phyloP scores from a whole-genome alignment of 2,113 vertebrate species.

The Drymodes brunneopygia region DNA sequence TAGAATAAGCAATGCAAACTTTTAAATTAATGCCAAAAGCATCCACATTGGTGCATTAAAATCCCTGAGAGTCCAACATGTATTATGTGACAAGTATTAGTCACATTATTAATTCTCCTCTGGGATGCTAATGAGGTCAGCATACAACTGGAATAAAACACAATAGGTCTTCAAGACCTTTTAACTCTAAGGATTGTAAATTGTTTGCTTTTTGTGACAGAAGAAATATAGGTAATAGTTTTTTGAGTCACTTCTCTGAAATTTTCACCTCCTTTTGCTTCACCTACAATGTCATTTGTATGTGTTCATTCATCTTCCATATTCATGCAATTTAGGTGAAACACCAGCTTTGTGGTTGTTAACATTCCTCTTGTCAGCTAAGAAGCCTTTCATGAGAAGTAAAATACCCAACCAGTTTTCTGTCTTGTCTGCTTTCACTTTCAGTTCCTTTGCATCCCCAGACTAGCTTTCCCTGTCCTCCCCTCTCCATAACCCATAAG shows the following conservation, averaged over 20 bases:
- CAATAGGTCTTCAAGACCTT: neutral
- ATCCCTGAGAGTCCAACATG: neutral
- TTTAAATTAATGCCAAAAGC: neutral
- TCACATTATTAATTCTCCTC: neutral
- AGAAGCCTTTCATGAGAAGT: neutral
- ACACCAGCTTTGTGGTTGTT: neutral
- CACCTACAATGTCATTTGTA: neutral
- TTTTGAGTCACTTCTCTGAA: neutral
- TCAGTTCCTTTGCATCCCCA: neutral
- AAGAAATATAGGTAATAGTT: neutral
- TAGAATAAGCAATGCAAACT: neutral
- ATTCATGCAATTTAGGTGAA: neutral
- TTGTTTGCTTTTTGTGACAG: neutral
- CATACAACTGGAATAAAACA: neutral
- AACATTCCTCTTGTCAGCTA: neutral
- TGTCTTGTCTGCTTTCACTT: neutral
- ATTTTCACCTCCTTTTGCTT: neutral
- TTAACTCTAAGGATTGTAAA: neutral
- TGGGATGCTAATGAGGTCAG: neutral
- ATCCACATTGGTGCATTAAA: neutral
- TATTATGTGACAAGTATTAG: neutral
- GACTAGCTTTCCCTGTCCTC: neutral
- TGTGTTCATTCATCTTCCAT: neutral
- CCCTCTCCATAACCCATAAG: neutral
- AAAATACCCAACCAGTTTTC: neutral